Base-by-base conservation (phyloP, 2,888 invertebrate genomes). In the Andrena marginata region DNA sequence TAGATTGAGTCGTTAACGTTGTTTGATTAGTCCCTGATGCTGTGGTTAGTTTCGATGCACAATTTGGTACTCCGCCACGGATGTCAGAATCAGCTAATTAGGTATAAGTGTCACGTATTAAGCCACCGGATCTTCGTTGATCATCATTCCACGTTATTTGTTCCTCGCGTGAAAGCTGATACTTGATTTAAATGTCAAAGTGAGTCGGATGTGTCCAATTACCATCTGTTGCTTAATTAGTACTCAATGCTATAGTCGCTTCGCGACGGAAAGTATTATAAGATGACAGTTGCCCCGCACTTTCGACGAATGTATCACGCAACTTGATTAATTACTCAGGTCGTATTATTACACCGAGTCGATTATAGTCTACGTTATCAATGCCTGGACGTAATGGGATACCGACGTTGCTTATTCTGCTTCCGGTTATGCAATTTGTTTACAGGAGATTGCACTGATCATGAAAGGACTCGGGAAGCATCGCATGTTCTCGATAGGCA, bases 351-450 rank as follows among this genome's bases (percentile, higher is more conserved):
- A 56, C 56, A 33, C 16, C 2, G 23, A n/a, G 71, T 71, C 54
- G 56, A 56, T 70, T 76, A 71, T 5, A 69, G n/a, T 23, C 13
- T 5, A 8, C 10, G n/a, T 23, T 71, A 71, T 33, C 76, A 56
- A 64, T 48, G 63, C 48, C 20, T 8, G 1, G 1, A 7, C 8
- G 70, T 42, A 70, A 75, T 33, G 2, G 62, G 63, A 71, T 56
- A 63, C 69, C 13, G 51, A 26, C 23, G 42, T 54, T 62, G 51
- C 49, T 13, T 51, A 56, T 54, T 48, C 2, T 10, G 13, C 16
- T 77, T 77, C 77, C 72, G 33, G 56, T 72, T 77, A n/a, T 63
- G n/a, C 48, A 26, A 59, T 26, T 48, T 2, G 42, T 48, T 31
- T 2, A n/a, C 13, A 29, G 70, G 75, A 70, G 35, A 62, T 75